phyloP scores from a whole-genome alignment of 2,113 vertebrate species.

The Petaurus breviceps region DNA sequence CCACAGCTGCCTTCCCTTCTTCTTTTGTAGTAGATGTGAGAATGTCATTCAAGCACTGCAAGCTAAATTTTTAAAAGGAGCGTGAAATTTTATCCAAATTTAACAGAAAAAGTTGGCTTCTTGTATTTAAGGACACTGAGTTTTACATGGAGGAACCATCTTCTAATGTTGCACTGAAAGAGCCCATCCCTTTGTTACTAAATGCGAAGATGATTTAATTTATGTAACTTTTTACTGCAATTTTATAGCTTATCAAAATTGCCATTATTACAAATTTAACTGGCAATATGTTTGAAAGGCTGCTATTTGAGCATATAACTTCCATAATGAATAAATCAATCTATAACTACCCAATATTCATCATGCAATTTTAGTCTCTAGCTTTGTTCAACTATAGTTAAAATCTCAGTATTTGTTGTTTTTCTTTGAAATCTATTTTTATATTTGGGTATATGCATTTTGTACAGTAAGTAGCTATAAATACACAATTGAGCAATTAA shows the following conservation, averaged over 20 bases:
- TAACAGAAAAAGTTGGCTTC: neutral
- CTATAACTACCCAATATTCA: constrained; percentile 15
- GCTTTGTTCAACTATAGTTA: constrained; percentile 17
- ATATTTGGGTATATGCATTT: neutral
- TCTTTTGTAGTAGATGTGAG: constrained; percentile 92
- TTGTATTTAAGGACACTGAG: neutral
- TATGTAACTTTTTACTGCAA: neutral
- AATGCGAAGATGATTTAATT: neutral
- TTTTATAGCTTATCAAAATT: neutral
- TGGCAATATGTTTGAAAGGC: neutral
- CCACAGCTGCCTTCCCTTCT: constrained; percentile 92
- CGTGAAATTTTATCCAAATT: constrained; percentile 74
- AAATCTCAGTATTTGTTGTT: neutral
- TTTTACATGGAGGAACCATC: neutral
- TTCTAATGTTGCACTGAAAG: neutral
- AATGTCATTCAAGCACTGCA: constrained; percentile 96
- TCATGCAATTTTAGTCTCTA: neutral
- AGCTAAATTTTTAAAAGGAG: constrained; percentile 84
- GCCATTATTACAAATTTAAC: neutral
- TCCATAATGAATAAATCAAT: neutral
- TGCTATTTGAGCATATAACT: neutral
- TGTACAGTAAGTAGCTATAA: neutral
- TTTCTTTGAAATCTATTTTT: neutral
- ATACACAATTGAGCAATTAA: neutral
- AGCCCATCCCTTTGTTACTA: neutral